Conservation (phyloP, 2,113 vertebrate species). For the Microtus pennsylvanicus region DNA sequence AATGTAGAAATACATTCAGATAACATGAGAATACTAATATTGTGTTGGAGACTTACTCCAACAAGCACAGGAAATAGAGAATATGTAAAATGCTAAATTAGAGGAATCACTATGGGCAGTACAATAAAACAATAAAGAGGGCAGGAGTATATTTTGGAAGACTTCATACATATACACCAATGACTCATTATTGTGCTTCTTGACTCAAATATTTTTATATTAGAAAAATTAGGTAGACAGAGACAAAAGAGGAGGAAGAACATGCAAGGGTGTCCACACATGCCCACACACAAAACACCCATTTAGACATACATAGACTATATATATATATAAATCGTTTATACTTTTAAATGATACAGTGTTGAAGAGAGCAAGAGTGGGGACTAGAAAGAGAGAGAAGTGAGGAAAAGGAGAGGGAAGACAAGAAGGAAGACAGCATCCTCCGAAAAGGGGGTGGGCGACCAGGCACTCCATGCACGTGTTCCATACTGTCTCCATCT, state of each 20-base stretch:
- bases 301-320: no score
- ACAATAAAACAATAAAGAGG: conserved; percentile 18
- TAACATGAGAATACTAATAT: conserved; percentile 43
- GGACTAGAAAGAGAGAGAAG: no score
- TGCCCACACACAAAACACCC: background rate
- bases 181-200: conserved; percentile 31
- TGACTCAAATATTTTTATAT: background rate
- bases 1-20: conserved; percentile 28
- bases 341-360: background rate
- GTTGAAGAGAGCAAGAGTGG: background rate
- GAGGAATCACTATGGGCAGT: conserved; percentile 5
- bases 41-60: conserved; percentile 34
- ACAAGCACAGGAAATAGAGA: background rate
- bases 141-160: background rate
- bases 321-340: background rate
- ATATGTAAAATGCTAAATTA: background rate
- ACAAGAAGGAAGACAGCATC: no score
- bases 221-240: background rate
- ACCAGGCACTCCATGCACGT: background rate
- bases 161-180: background rate
- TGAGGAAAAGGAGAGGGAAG: no score
- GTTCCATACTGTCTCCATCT: background rate
- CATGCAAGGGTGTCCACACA: background rate
- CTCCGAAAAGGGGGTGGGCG: background rate
- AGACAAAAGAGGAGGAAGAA: background rate